Evolutionary conservation across 1,140 invertebrate genomes (phyloP).

Genomic region (Phymastichus coffea): DNA sequence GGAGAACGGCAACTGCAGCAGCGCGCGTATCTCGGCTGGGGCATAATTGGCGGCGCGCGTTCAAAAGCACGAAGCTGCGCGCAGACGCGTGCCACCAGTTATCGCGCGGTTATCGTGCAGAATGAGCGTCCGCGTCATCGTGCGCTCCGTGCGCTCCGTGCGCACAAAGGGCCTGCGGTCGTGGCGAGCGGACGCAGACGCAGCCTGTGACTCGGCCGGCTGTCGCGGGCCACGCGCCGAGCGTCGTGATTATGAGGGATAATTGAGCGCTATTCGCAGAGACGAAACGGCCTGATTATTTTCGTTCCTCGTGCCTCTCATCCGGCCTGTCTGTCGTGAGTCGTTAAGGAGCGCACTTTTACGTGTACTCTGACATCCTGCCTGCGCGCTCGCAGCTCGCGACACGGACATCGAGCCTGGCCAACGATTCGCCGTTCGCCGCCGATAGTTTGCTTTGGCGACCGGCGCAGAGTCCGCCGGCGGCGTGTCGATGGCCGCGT

Average conservation of each 20-base stretch:
- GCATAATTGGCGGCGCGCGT: slow-evolving; percentile 5
- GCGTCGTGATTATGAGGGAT: slow-evolving; percentile 14
- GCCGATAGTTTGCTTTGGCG: too few species aligned
- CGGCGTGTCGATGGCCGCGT: too few species aligned
- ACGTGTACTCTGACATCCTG: too few species aligned
- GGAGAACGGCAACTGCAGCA: not conserved
- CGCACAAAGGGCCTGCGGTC: not conserved
- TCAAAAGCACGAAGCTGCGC: not conserved
- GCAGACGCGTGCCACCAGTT: not conserved
- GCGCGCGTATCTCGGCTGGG: not conserved
- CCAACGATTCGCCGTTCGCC: too few species aligned
- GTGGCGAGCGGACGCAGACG: too few species aligned
- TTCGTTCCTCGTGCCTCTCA: slow-evolving; percentile 7
- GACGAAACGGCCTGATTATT: slow-evolving; percentile 12
- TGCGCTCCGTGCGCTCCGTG: not conserved
- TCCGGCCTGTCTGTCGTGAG: not conserved
- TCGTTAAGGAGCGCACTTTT: too few species aligned
- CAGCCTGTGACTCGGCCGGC: too few species aligned
- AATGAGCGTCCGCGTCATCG: slow-evolving; percentile 18
- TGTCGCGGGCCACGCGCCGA: not conserved
- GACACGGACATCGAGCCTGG: too few species aligned
- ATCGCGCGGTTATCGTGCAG: not conserved
- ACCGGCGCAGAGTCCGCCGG: too few species aligned
- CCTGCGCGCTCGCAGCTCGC: too few species aligned
- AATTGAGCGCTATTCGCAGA: slow-evolving; percentile 13